Percentiles rank a stretch among this genome's conserved stretches.
Conservation (phyloP, 2,797 vertebrate species). For the Ptychobarbus kaznakovi region DNA sequence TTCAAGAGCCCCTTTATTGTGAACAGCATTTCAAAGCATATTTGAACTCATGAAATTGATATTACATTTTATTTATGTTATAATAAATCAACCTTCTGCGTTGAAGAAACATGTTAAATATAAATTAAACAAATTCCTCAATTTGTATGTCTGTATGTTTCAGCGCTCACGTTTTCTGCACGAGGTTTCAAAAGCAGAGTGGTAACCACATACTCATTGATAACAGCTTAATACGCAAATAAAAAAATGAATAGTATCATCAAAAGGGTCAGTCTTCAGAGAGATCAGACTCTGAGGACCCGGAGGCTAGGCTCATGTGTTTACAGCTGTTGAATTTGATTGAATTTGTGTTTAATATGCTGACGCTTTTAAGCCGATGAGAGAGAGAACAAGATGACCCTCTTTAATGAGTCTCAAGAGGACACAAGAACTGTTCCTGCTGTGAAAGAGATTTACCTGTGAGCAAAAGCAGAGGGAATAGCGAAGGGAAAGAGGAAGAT, state of each 20-base stretch:
- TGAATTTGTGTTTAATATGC: not conserved
- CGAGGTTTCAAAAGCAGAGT: not conserved
- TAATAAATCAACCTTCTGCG: not conserved
- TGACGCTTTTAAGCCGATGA: not conserved
- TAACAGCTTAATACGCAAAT: not conserved
- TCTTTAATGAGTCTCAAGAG: constrained; percentile 9
- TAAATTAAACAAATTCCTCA: not conserved
- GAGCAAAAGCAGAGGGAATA: constrained; percentile 82
- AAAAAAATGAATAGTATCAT: not conserved
- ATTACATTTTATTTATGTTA: not conserved
- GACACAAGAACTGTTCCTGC: not conserved
- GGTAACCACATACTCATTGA: not conserved
- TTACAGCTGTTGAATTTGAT: not conserved
- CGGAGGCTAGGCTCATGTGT: not conserved
- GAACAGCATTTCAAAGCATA: not conserved
- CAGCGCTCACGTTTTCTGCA: not conserved
- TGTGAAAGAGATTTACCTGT: constrained; percentile 77
- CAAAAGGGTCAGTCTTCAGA: not conserved
- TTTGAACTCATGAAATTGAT: no score
- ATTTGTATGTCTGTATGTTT: not conserved
- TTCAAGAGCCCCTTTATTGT: no score
- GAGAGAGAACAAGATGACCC: not conserved
- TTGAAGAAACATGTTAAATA: not conserved
- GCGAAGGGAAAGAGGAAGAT: constrained; percentile 83
- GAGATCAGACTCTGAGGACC: not conserved